Conservation (phyloP, 2,888 invertebrate genomes). For the Dolichomitus sp. region DNA sequence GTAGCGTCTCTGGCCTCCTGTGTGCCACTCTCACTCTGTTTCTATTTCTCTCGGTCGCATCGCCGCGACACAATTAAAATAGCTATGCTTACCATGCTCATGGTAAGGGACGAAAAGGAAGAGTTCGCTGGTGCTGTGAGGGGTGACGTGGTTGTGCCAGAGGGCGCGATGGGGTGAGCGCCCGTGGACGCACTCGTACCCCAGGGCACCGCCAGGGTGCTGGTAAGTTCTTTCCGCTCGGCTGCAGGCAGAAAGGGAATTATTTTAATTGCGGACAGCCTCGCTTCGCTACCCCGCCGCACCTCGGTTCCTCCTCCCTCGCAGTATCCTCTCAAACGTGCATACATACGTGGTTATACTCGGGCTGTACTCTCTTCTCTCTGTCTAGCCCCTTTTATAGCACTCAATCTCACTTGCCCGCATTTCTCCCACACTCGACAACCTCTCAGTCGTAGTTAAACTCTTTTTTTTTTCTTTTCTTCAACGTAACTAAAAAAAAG, state of each 20-base stretch:
- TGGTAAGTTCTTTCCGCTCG: slow-evolving; percentile 86
- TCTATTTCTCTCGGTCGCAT: slow-evolving; percentile 70
- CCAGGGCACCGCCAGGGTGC: slow-evolving; percentile 81
- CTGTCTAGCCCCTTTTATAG: slow-evolving; percentile 66
- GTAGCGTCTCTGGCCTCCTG: slow-evolving; percentile 40
- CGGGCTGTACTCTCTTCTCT: slow-evolving; percentile 54
- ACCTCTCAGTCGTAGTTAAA: slow-evolving; percentile 53
- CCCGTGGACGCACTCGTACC: slow-evolving; percentile 66
- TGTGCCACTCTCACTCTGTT: slow-evolving; percentile 47
- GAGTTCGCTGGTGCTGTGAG: slow-evolving; percentile 26
- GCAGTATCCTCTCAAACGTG: slow-evolving; percentile 48
- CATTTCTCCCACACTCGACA: slow-evolving; percentile 70
- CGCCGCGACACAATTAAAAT: slow-evolving; percentile 85
- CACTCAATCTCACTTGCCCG: slow-evolving; percentile 65
- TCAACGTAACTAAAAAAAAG: slow-evolving; percentile 33
- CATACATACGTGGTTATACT: slow-evolving; percentile 17
- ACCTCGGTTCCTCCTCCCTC: slow-evolving; percentile 58
- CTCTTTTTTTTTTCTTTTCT: slow-evolving; percentile 16
- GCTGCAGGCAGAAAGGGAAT: slow-evolving; percentile 86
- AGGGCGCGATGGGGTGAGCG: slow-evolving; percentile 42
- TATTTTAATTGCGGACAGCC: slow-evolving; percentile 86
- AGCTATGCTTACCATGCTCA: slow-evolving; percentile 82
- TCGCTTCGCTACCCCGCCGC: slow-evolving; percentile 83
- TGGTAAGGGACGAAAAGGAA: slow-evolving; percentile 45
- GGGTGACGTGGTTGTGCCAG: slow-evolving; percentile 57